These are phyloP conservation scores for Parapristionchus giblindavisi DNA, from an alignment of 2,888 invertebrate genomes.

Conservation along the genomic window DNA sequence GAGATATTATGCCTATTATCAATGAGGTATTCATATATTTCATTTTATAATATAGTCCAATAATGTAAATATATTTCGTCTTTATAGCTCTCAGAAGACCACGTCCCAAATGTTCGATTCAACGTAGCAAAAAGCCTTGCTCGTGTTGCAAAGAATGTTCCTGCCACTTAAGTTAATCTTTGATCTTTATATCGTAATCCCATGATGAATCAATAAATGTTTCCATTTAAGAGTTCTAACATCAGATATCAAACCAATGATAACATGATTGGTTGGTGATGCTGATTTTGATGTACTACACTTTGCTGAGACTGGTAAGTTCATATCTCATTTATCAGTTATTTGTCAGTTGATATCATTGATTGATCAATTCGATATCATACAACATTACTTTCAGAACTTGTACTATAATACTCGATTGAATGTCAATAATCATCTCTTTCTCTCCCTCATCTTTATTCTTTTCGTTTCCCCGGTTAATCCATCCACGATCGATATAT, in stretches of 20 bases:
- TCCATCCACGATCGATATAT: too few species aligned
- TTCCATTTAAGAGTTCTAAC: slow-evolving; percentile 78
- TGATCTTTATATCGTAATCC: too few species aligned
- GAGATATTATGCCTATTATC: slow-evolving; percentile 87
- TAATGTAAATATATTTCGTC: background rate
- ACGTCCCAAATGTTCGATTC: slow-evolving; percentile 97
- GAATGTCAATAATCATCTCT: too few species aligned
- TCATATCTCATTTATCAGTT: too few species aligned
- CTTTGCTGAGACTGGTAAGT: too few species aligned
- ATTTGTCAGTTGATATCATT: too few species aligned
- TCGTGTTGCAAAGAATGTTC: slow-evolving; percentile 89
- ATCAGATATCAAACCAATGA: slow-evolving; percentile 90
- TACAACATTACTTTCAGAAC: too few species aligned
- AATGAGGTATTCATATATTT: slow-evolving; percentile 52
- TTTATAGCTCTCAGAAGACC: slow-evolving; percentile 86
- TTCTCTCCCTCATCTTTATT: too few species aligned
- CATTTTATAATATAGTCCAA: background rate
- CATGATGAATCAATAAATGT: too few species aligned
- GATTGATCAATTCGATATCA: too few species aligned
- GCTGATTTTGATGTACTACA: slow-evolving; percentile 95
- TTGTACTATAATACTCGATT: too few species aligned
- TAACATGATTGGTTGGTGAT: slow-evolving; percentile 88
- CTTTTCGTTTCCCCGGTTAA: too few species aligned
- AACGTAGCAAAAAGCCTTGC: slow-evolving; percentile 98
- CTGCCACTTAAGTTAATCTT: slow-evolving; percentile 72